Evolutionary conservation across 1,140 invertebrate genomes (phyloP).

Genomic region (Bombus cullumanus): DNA sequence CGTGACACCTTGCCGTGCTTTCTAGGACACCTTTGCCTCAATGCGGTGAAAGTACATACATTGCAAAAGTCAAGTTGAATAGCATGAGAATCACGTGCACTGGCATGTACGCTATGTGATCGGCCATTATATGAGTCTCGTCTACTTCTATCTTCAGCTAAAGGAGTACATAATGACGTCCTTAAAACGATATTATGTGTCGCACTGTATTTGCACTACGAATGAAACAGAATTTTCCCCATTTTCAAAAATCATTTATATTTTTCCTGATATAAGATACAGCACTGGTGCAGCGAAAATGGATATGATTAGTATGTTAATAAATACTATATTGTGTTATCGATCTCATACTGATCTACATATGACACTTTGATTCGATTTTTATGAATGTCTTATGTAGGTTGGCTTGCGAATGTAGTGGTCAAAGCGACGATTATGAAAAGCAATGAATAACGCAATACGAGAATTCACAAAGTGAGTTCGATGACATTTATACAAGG

Average conservation of each 20-base stretch:
- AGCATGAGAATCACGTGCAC: slow-evolving; percentile 73
- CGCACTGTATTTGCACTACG: background rate
- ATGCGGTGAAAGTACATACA: slow-evolving; percentile 72
- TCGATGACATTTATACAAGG: too few relatives aligned
- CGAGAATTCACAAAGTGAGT: too few relatives aligned
- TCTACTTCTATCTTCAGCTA: background rate
- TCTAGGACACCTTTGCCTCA: slow-evolving; percentile 43
- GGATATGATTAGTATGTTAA: too few relatives aligned
- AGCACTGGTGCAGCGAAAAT: too few relatives aligned
- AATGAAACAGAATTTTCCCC: background rate
- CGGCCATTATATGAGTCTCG: slow-evolving; percentile 1
- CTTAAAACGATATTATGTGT: background rate
- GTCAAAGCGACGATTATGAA: too few relatives aligned
- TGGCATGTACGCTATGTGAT: slow-evolving; percentile 24
- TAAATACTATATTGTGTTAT: too few relatives aligned
- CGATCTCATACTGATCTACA: too few relatives aligned
- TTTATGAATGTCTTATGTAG: too few relatives aligned
- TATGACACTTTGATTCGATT: too few relatives aligned
- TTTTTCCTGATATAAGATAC: too few relatives aligned
- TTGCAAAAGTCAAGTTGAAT: slow-evolving; percentile 80
- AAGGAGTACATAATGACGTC: background rate
- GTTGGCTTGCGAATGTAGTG: too few relatives aligned
- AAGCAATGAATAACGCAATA: too few relatives aligned
- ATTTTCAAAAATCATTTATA: background rate
- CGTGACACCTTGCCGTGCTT: slow-evolving; percentile 32